Base-by-base conservation (phyloP, 2,888 invertebrate genomes). In the Volucella zonaria region DNA sequence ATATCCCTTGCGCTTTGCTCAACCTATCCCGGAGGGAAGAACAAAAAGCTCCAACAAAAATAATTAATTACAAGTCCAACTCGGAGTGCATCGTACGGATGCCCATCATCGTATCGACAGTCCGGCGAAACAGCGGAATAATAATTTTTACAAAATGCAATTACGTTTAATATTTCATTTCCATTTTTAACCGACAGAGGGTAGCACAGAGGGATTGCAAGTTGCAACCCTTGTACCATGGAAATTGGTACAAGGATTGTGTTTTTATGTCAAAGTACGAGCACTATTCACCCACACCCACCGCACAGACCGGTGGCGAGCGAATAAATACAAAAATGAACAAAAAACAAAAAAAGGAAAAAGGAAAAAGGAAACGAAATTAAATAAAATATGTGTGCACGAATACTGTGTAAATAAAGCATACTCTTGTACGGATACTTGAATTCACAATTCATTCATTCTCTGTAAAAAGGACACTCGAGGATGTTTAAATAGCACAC, bases 161-260 rank as follows among this genome's bases (percentile, higher is more conserved):
- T 83, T 83, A 79, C 70, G 75, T 59, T 83, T 83, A 79, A 83
- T 83, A 83, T 66, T 83, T 83, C 64, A 83, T 79, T 79, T 79
- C 43, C 40, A 47, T 38, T 75, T 82, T 64, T 45, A 59, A 47
- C 31, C 56, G 56, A 8, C 38, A 54, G 43, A 56, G 47, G 64
- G 6, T 15, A 8, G 12, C 18, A 23, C 51, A 51, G 52, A 31
- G 49, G 18, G 61, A 66, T 59, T 49, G n/a, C n/a, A n/a, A n/a
- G n/a, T 43, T 77, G n/a, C 12, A 14, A 12, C 51, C 43, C 51
- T 23, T 62, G 54, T 9, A 18, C 14, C 9, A 23, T 12, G 3
- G 12, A 8, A 51, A 3, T 11, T 9, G 3, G 15, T 52, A 15
- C 14, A 52, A 66, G 54, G n/a, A 45, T 42, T 59, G 73, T 52